Evolutionary conservation across 2,888 invertebrate species (phyloP).

Genomic region (Chouioia cunea): DNA sequence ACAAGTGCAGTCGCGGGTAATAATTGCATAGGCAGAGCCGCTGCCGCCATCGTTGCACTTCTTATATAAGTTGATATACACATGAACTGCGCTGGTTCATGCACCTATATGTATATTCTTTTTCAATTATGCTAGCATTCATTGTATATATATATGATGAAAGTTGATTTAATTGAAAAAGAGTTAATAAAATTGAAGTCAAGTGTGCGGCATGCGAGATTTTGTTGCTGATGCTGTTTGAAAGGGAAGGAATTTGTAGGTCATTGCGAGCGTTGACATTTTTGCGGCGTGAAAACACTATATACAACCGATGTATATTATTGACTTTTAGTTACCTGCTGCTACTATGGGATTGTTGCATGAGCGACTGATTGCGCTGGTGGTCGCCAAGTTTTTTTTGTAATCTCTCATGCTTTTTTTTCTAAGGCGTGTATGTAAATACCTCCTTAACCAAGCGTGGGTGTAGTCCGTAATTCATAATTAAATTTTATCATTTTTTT

Average conservation of each 20-base stretch:
- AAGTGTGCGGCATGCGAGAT: not conserved
- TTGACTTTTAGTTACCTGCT: conserved; percentile 20
- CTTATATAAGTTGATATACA: conserved; percentile 26
- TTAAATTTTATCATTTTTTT: too few species aligned
- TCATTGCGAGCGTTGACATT: conserved; percentile 45
- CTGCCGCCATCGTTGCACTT: not conserved
- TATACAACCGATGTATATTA: conserved; percentile 35
- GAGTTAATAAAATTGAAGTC: conserved; percentile 27
- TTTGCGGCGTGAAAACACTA: conserved; percentile 26
- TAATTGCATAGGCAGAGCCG: conserved; percentile 17
- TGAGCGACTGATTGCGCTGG: conserved; percentile 1
- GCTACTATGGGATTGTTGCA: conserved; percentile 26
- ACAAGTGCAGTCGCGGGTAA: conserved; percentile 37
- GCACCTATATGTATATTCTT: too few species aligned
- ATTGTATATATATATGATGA: too few species aligned
- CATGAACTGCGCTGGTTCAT: conserved; percentile 20
- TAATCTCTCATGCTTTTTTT: conserved; percentile 7
- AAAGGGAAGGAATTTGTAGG: conserved; percentile 47
- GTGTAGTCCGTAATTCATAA: too few species aligned
- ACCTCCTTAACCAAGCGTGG: too few species aligned
- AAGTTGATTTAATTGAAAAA: conserved; percentile 45
- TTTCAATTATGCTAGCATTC: too few species aligned
- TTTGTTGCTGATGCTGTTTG: conserved; percentile 29
- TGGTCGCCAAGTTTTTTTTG: conserved; percentile 10
- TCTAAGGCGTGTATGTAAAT: not conserved